Evolutionary conservation across 2,888 invertebrate species (phyloP).

Genomic region (Melitaea athalia): DNA sequence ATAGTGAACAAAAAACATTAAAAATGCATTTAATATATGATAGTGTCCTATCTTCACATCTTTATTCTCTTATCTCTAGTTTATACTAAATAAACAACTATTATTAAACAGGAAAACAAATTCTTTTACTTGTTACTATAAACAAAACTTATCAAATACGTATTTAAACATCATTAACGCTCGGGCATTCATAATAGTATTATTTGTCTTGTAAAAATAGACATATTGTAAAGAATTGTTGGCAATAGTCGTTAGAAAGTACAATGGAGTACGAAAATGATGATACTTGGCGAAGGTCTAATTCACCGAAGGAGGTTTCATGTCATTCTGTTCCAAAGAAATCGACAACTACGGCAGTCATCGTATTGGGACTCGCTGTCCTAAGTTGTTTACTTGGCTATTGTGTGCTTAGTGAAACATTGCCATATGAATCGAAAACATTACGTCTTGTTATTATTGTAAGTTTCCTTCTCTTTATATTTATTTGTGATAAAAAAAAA

Average conservation of each 20-base stretch:
- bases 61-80: no score
- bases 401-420: slow-evolving; percentile 72
- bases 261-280: slow-evolving; percentile 72
- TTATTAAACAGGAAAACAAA: no score
- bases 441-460: slow-evolving; percentile 70
- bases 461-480: slow-evolving; percentile 45
- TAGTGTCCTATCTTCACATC: no score
- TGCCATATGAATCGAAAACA: slow-evolving; percentile 75
- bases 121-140: no score
- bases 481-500: background rate
- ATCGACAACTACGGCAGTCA: slow-evolving; percentile 68
- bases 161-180: background rate
- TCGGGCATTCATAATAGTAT: background rate
- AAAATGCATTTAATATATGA: no score
- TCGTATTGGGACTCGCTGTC: slow-evolving; percentile 72
- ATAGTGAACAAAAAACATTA: no score
- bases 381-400: slow-evolving; percentile 76
- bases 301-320: slow-evolving; percentile 51
- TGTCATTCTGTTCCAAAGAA: slow-evolving; percentile 66
- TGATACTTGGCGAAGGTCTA: slow-evolving; percentile 70
- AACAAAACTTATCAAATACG: background rate
- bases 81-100: no score
- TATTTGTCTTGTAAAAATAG: background rate
- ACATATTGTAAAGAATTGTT: background rate
- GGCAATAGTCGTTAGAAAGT: background rate